Evolutionary conservation across 2,888 invertebrate genomes (phyloP).

Genomic region (Monoplex corrugatus): DNA sequence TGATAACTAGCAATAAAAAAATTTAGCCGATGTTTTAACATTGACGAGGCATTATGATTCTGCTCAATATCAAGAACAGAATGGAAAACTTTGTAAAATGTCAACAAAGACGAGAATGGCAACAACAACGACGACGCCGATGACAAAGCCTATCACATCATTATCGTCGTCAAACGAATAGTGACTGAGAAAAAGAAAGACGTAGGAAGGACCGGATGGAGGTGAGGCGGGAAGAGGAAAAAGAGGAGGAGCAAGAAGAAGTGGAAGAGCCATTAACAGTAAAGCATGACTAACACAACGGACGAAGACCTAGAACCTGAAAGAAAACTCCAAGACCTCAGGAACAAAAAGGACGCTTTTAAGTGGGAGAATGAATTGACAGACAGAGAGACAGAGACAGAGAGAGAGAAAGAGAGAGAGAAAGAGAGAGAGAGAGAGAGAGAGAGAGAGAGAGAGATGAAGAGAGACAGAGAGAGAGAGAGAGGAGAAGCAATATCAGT

Average conservation of each 20-base stretch:
- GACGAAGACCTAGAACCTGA: background rate
- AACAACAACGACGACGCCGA: no score
- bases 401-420: background rate
- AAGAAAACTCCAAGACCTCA: background rate
- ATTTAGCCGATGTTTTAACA: no score
- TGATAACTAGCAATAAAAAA: no score
- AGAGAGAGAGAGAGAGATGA: background rate
- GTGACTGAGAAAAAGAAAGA: background rate
- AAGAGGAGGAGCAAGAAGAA: background rate
- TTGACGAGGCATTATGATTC: no score
- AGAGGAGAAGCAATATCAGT: constrained; percentile 7
- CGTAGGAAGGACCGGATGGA: background rate
- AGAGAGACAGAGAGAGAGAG: constrained; percentile 3
- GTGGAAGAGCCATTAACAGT: background rate
- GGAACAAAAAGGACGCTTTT: background rate
- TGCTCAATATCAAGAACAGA: no score
- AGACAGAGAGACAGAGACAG: background rate
- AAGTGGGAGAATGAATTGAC: background rate
- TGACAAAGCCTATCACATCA: no score
- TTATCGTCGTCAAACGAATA: no score
- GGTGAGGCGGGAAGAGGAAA: background rate
- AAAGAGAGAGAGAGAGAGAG: constrained; percentile 32
- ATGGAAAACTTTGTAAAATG: no score
- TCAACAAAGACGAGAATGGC: no score
- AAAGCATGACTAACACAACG: constrained; percentile 25